These are phyloP conservation scores for Siniperca undulata DNA, from an alignment of 2,797 vertebrate genomes.

Conservation along the genomic window DNA sequence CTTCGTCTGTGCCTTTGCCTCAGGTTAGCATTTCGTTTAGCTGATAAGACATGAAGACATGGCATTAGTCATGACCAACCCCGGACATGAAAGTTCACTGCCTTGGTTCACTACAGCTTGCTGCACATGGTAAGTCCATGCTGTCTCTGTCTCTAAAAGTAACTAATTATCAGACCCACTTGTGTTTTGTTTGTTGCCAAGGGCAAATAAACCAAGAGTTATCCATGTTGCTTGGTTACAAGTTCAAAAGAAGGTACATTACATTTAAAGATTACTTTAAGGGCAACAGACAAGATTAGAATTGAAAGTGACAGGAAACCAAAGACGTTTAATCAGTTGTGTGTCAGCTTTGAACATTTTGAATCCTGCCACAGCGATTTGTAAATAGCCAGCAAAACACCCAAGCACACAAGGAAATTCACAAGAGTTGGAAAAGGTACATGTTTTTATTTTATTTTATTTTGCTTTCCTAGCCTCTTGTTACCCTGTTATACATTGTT, in stretches of 20 bases:
- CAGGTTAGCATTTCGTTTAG: background rate
- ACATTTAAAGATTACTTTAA: background rate
- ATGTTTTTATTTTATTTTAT: too few relatives aligned
- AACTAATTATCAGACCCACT: background rate
- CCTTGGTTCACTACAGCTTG: background rate
- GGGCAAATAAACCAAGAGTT: background rate
- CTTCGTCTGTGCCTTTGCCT: background rate
- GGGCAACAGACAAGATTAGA: background rate
- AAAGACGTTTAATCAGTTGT: background rate
- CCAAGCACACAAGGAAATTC: too few relatives aligned
- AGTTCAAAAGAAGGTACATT: background rate
- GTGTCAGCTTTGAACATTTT: too few relatives aligned
- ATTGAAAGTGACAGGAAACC: background rate
- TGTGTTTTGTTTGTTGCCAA: background rate
- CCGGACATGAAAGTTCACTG: background rate
- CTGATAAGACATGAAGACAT: background rate
- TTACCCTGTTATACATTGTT: too few relatives aligned
- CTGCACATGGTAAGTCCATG: constrained; percentile 11
- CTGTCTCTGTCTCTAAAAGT: background rate
- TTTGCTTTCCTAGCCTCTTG: too few relatives aligned
- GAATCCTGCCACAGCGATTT: too few relatives aligned
- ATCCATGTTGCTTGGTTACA: background rate
- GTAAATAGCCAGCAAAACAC: too few relatives aligned
- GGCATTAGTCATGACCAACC: background rate
- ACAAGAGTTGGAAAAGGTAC: too few relatives aligned